Evolutionary conservation across 2,113 vertebrate species (phyloP).

Genomic region (Lepisosteus oculatus): DNA sequence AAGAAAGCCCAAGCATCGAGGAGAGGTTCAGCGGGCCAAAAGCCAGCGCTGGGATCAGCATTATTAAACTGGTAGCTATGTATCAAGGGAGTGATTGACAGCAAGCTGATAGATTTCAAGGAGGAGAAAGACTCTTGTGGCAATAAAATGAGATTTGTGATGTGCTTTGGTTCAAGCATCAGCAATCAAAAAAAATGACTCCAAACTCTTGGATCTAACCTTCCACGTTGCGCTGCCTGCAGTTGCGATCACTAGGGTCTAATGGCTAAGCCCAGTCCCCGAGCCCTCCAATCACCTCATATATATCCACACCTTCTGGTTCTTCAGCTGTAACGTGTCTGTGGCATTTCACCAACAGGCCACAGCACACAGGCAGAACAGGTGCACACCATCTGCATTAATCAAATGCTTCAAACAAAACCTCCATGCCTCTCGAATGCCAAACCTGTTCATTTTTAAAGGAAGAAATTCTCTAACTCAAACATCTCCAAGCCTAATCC

Average conservation of each 20-base stretch:
- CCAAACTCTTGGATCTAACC: neutral
- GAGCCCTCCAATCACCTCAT: neutral
- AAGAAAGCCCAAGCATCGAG: neutral
- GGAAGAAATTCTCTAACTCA: no score
- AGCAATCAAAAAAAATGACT: no score
- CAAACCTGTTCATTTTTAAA: no score
- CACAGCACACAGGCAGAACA: no score
- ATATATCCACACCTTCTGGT: neutral
- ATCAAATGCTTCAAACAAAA: no score
- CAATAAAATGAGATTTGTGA: neutral
- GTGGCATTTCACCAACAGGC: neutral
- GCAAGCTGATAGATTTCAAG: neutral
- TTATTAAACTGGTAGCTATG: conserved; percentile 6
- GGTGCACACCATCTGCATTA: no score
- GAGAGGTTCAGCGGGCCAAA: neutral
- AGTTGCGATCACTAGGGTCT: neutral
- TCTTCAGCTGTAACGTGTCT: neutral
- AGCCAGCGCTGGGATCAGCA: neutral
- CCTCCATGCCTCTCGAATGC: no score
- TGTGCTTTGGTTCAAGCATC: neutral
- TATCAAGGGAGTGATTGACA: conserved; percentile 2
- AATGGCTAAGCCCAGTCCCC: neutral
- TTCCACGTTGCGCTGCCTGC: neutral
- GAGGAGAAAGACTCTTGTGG: neutral
- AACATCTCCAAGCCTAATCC: no score